Base-by-base conservation (phyloP, 2,797 vertebrate genomes). In the Crenichthys baileyi region DNA sequence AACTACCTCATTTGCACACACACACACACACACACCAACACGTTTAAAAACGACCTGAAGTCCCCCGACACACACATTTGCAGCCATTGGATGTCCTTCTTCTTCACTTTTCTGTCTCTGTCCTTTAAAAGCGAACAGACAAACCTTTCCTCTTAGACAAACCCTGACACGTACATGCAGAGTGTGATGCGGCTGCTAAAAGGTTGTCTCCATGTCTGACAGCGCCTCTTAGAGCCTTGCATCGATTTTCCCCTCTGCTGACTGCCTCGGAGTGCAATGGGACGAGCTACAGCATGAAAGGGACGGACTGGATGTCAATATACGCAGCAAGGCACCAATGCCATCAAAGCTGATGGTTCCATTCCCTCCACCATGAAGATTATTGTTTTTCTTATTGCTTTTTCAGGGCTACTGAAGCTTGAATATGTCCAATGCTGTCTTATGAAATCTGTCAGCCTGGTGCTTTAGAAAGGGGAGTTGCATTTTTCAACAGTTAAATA, bases 141-240 rank as follows among this genome's bases (percentile, higher is more conserved):
- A 41, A 70, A 60, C 18, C 56, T 77, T 44, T 77, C 31, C 5
- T 73, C 41, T 24, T 22, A 65, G 74, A 80, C 71, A 31, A 60
- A 77, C 41, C 75, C 65, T 89, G 65, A 87, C 79, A 77, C 76
- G 79, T 83, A 81, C 82, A 85, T 73, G 74, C 80, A 80, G 81
- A 81, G 63, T 83, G 83, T 77, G 88, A 90, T 76, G 85, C 75
- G 78, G 80, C 85, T 85, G 86, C 88, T 91, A 89, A 92, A 90
- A 91, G 91, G 55, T 91, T 90, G 84, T 87, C 83, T 90, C 84
- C 85, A 78, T 92, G 90, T 90, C 88, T 90, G 89, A 91, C 92
- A 91, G 86, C 60, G 70, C 46, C 86, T 90, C 86, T 90, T 86
- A 93, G 88, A 93, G 91, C 82, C 75, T 73, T 0, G 70, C 87